These are phyloP conservation scores for Calyptommatus sinebrachiatus DNA, from an alignment of 2,113 vertebrate species.

Conservation along the genomic window DNA sequence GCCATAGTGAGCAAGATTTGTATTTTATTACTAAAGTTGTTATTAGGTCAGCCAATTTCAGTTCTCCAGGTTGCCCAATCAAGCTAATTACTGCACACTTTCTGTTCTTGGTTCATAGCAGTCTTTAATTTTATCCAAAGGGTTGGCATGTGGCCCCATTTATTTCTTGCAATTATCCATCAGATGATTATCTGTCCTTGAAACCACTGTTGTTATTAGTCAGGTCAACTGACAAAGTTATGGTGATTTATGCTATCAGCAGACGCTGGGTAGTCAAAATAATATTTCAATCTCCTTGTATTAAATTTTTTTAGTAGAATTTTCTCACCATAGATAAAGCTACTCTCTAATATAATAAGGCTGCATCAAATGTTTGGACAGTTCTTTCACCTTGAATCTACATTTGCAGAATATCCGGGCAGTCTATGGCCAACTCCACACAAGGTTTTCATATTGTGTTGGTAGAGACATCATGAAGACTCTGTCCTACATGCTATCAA, in stretches of 20 bases:
- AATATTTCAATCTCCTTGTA: not conserved
- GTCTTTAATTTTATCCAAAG: not conserved
- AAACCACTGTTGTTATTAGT: not conserved
- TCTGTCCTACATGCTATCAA: no score
- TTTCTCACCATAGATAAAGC: not conserved
- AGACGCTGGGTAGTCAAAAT: not conserved
- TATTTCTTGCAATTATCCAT: not conserved
- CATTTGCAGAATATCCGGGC: no score
- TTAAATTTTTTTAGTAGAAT: not conserved
- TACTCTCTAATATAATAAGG: not conserved
- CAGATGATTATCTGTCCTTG: not conserved
- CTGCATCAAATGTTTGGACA: no score
- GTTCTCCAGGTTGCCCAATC: not conserved
- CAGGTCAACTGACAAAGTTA: not conserved
- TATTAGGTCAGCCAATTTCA: not conserved
- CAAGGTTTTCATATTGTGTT: no score
- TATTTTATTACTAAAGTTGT: not conserved
- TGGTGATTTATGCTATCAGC: not conserved
- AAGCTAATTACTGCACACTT: not conserved
- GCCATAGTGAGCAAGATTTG: not conserved
- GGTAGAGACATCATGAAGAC: no score
- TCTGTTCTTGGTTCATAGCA: not conserved
- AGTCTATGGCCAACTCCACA: no score
- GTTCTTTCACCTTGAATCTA: no score
- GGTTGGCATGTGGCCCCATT: not conserved